Conservation (phyloP, 2,797 vertebrate genomes). For the Limosa lapponica region DNA sequence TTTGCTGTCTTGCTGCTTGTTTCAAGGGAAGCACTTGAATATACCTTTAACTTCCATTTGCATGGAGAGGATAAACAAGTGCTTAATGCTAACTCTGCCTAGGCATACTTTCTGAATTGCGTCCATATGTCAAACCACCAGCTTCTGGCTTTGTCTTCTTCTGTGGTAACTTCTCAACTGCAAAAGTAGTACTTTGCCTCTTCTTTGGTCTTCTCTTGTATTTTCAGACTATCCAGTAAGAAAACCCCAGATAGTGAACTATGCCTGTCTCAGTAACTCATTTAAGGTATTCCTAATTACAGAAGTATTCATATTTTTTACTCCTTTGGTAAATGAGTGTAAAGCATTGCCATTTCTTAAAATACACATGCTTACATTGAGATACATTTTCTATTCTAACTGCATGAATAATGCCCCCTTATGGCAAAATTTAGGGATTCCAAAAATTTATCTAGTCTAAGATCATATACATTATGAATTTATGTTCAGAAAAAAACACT, state of each 20-base stretch:
- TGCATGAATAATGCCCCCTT: slow-evolving; percentile 63
- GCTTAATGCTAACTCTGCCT: background rate
- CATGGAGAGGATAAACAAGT: background rate
- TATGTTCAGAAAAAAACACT: background rate
- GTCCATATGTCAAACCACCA: background rate
- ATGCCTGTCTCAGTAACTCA: background rate
- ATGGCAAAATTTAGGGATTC: slow-evolving; percentile 55
- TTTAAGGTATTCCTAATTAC: background rate
- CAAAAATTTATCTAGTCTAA: background rate
- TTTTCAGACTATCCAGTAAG: background rate
- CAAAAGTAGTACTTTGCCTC: background rate
- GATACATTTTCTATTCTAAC: background rate
- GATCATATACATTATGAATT: background rate
- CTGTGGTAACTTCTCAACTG: background rate
- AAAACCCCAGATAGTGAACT: background rate
- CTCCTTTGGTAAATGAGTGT: background rate
- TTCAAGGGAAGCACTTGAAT: background rate
- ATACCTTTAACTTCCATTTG: background rate
- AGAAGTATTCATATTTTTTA: background rate
- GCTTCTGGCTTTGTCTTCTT: background rate
- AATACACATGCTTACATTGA: background rate
- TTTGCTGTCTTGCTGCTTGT: background rate
- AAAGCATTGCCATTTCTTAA: background rate
- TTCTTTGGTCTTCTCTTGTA: background rate
- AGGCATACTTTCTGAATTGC: background rate